Evolutionary conservation across 2,888 invertebrate genomes (phyloP).

Genomic region (Steromphala cineraria): DNA sequence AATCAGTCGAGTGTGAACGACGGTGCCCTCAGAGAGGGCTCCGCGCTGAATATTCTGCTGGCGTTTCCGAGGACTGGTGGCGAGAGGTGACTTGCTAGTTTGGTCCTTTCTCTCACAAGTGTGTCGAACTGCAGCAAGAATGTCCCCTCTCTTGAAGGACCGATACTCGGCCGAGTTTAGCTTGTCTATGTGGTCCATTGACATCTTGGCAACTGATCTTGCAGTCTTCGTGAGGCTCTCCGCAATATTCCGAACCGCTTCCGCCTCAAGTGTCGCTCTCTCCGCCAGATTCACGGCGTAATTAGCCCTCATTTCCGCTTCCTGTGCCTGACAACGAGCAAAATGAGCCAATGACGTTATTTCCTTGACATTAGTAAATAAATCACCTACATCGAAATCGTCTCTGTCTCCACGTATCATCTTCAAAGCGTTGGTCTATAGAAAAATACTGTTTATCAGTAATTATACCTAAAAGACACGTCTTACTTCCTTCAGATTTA

Average conservation of each 20-base stretch:
- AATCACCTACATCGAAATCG: background rate
- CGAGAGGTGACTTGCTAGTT: background rate
- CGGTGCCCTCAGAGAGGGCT: too few relatives aligned
- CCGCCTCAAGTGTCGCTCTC: slow-evolving; percentile 43
- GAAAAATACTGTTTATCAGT: too few relatives aligned
- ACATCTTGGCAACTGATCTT: slow-evolving; percentile 45
- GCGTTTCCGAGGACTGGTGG: background rate
- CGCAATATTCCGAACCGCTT: slow-evolving; percentile 44
- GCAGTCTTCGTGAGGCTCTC: slow-evolving; percentile 45
- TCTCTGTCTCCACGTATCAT: background rate
- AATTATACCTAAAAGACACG: too few relatives aligned
- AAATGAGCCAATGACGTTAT: slow-evolving; percentile 28
- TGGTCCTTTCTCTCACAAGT: background rate
- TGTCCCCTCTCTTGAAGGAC: background rate
- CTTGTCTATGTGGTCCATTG: slow-evolving; percentile 40
- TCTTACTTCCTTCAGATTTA: too few relatives aligned
- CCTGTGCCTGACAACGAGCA: slow-evolving; percentile 33
- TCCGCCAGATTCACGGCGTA: slow-evolving; percentile 31
- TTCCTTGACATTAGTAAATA: slow-evolving; percentile 25
- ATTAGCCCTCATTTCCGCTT: slow-evolving; percentile 32
- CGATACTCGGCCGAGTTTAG: background rate
- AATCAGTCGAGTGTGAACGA: too few relatives aligned
- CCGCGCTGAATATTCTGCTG: background rate
- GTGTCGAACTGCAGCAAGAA: background rate
- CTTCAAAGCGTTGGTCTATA: background rate